phyloP scores from a whole-genome alignment of 2,113 vertebrate genomes.

The Acrocephalus arundinaceus region DNA sequence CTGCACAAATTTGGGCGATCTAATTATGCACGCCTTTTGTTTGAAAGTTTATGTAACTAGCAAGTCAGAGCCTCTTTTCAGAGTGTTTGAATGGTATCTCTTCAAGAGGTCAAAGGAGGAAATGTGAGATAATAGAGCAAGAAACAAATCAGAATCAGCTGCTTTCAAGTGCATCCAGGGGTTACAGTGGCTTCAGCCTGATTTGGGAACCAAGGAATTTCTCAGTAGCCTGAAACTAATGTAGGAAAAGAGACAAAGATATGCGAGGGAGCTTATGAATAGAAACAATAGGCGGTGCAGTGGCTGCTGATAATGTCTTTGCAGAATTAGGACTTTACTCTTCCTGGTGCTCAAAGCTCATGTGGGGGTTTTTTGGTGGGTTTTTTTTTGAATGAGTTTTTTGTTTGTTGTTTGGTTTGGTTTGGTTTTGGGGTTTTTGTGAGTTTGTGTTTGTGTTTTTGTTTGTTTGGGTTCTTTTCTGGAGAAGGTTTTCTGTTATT shows the following conservation, averaged over 20 bases:
- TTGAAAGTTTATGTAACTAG: slow-evolving; percentile 45
- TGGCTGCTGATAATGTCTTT: slow-evolving; percentile 3
- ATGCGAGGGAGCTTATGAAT: slow-evolving; percentile 3
- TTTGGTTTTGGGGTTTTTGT: too few species aligned
- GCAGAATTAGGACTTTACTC: not conserved
- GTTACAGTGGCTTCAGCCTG: not conserved
- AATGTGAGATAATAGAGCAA: slow-evolving; percentile 47
- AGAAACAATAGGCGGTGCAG: slow-evolving; percentile 23
- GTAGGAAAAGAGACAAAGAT: slow-evolving; percentile 10
- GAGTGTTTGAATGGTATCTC: slow-evolving; percentile 28
- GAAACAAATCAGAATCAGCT: slow-evolving; percentile 8
- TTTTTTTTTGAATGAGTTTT: too few species aligned
- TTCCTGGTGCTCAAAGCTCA: not conserved
- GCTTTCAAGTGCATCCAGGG: slow-evolving; percentile 50
- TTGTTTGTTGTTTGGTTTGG: too few species aligned
- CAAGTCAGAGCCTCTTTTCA: slow-evolving; percentile 54
- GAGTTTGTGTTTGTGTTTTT: too few species aligned
- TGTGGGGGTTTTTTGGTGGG: not conserved
- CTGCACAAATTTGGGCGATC: not conserved
- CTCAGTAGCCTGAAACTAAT: slow-evolving; percentile 7
- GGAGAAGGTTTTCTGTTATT: not conserved
- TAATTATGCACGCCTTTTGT: slow-evolving; percentile 54
- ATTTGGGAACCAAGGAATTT: slow-evolving; percentile 19
- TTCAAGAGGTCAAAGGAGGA: slow-evolving; percentile 50
- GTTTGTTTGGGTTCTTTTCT: not conserved